phyloP scores from a whole-genome alignment of 2,113 vertebrate species.

The Alexandromys fortis region DNA sequence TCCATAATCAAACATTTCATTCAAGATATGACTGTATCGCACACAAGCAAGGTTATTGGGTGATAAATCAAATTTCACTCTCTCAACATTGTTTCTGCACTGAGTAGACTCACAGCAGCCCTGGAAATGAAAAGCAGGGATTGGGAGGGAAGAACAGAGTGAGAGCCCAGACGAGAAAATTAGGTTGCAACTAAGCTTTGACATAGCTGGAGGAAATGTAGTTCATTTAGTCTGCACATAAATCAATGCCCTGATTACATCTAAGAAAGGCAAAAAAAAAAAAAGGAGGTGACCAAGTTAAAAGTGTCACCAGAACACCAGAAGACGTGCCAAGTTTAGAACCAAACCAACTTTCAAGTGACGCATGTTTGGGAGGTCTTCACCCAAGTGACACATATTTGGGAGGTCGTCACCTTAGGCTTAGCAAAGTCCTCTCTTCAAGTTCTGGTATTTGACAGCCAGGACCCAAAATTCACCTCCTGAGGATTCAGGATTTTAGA shows the following conservation, averaged over 20 bases:
- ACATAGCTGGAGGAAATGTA: constrained; percentile 52
- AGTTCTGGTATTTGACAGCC: neutral
- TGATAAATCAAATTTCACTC: constrained; percentile 41
- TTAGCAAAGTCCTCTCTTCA: neutral
- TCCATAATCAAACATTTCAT: neutral
- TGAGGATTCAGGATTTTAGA: neutral
- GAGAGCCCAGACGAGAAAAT: constrained; percentile 56
- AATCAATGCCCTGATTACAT: constrained; percentile 67
- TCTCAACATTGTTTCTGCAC: constrained; percentile 43
- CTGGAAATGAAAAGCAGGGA: constrained; percentile 56
- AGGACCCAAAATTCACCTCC: neutral
- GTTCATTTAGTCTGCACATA: constrained; percentile 49
- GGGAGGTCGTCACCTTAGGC: neutral
- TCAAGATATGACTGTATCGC: constrained; percentile 7
- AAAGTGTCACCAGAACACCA: neutral
- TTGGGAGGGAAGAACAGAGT: constrained; percentile 10
- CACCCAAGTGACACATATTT: neutral
- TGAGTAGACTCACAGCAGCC: neutral
- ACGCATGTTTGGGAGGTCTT: neutral
- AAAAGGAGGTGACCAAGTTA: neutral
- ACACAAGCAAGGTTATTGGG: neutral
- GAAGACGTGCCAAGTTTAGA: neutral
- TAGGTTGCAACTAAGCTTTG: constrained; percentile 43
- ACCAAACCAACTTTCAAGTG: neutral
- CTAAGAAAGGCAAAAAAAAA: neutral